These are phyloP conservation scores for Polypterus senegalus DNA, from an alignment of 2,113 vertebrate genomes.

Conservation along the genomic window DNA sequence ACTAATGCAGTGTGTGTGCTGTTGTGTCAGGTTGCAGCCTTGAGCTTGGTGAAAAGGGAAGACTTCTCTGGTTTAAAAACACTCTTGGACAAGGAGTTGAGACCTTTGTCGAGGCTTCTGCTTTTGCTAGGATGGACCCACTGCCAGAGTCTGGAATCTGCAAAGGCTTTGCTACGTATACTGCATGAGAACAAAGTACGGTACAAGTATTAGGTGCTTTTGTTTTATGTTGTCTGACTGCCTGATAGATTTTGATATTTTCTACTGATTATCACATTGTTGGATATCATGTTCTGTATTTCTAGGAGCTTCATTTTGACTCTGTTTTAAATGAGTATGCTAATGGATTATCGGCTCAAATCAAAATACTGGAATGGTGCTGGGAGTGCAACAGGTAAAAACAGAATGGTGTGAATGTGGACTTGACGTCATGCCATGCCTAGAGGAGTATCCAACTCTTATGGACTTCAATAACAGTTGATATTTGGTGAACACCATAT, in stretches of 20 bases:
- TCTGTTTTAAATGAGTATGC: slow-evolving; percentile 73
- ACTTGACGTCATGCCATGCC: no score
- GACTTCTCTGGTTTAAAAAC: slow-evolving; percentile 60
- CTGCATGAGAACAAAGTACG: slow-evolving; percentile 71
- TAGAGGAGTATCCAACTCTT: no score
- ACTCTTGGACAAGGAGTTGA: slow-evolving; percentile 71
- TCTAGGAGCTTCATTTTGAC: slow-evolving; percentile 56
- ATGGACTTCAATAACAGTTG: no score
- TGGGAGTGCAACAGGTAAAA: slow-evolving; percentile 62
- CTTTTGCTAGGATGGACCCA: slow-evolving; percentile 84
- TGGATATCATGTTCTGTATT: background rate
- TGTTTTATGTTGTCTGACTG: background rate
- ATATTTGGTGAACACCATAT: no score
- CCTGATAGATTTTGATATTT: no score
- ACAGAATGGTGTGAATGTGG: no score
- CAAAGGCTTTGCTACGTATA: slow-evolving; percentile 60
- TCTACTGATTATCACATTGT: no score
- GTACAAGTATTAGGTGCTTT: background rate
- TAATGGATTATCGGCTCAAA: slow-evolving; percentile 65
- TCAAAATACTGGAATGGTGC: slow-evolving; percentile 85
- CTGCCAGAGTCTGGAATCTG: slow-evolving; percentile 70
- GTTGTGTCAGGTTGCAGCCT: slow-evolving; percentile 65
- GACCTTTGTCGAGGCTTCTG: slow-evolving; percentile 71
- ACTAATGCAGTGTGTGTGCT: background rate
- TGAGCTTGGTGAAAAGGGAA: slow-evolving; percentile 75